Evolutionary conservation across 2,113 vertebrate genomes (phyloP).

Genomic region (Oncorhynchus gorbuscha): DNA sequence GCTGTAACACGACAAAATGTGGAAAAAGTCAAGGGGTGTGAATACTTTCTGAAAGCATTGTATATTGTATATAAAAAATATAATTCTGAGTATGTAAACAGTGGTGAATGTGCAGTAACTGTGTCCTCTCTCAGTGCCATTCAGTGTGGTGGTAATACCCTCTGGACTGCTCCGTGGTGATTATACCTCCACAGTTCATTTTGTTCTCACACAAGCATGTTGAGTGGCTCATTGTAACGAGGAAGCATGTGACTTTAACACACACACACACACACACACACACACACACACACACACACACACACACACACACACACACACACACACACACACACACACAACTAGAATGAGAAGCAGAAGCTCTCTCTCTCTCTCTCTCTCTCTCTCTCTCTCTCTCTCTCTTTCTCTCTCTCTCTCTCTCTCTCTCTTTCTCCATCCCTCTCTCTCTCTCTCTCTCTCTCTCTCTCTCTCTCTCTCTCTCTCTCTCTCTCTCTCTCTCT

Average conservation of each 20-base stretch:
- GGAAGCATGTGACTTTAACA: not conserved
- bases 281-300: too few species aligned
- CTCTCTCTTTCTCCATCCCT: not conserved
- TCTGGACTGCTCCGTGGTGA: not conserved
- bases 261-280: not conserved
- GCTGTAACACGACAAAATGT: too few species aligned
- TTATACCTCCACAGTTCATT: not conserved
- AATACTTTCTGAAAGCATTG: too few species aligned
- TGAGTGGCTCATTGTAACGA: slow-evolving; percentile 26
- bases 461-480: not conserved
- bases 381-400: too few species aligned
- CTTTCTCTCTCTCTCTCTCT: too few species aligned
- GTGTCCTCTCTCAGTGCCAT: too few species aligned
- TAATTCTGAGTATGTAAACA: too few species aligned
- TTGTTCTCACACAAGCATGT: slow-evolving; percentile 3
- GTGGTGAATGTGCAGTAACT: too few species aligned
- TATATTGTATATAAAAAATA: not conserved
- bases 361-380: not conserved
- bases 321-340: not conserved
- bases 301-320: too few species aligned
- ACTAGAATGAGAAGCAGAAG: not conserved
- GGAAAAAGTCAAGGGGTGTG: too few species aligned
- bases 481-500: not conserved
- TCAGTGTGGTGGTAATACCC: not conserved
- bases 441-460: not conserved